phyloP scores from a whole-genome alignment of 2,888 invertebrate genomes.

The Drosophila birchii region DNA sequence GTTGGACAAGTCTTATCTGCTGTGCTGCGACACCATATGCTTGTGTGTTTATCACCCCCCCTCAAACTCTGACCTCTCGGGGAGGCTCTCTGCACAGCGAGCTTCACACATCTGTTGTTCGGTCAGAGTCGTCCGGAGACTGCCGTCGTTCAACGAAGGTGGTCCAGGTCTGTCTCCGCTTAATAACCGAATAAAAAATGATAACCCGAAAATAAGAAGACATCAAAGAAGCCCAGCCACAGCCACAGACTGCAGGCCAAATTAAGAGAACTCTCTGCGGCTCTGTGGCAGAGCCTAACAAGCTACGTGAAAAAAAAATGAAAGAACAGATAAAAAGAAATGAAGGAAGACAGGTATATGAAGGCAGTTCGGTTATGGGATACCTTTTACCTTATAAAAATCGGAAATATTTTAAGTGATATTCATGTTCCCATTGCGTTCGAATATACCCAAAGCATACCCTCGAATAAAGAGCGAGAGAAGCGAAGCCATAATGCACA shows the following conservation, averaged over 20 bases:
- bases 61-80: conserved; percentile 62
- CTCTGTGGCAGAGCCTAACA: conserved; percentile 64
- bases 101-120: conserved; percentile 75
- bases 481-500: conserved; percentile 43
- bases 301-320: conserved; percentile 49
- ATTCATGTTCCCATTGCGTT: background rate
- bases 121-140: conserved; percentile 14
- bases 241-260: conserved; percentile 47
- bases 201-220: conserved; percentile 80
- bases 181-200: conserved; percentile 80
- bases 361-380: background rate
- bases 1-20: conserved; percentile 32
- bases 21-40: conserved; percentile 57
- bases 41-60: conserved; percentile 27
- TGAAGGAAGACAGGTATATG: conserved; percentile 7
- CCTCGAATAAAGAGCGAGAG: background rate
- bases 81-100: conserved; percentile 42
- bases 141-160: conserved; percentile 26
- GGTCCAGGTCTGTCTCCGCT: conserved; percentile 59
- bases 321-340: conserved; percentile 38
- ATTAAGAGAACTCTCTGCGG: conserved; percentile 53
- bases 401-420: background rate
- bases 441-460: background rate
- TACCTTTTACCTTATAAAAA: conserved; percentile 5
- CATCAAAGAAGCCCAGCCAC: conserved; percentile 67